These are phyloP conservation scores for Malurus cyaneus DNA, from an alignment of 2,113 vertebrate genomes.

Conservation along the genomic window DNA sequence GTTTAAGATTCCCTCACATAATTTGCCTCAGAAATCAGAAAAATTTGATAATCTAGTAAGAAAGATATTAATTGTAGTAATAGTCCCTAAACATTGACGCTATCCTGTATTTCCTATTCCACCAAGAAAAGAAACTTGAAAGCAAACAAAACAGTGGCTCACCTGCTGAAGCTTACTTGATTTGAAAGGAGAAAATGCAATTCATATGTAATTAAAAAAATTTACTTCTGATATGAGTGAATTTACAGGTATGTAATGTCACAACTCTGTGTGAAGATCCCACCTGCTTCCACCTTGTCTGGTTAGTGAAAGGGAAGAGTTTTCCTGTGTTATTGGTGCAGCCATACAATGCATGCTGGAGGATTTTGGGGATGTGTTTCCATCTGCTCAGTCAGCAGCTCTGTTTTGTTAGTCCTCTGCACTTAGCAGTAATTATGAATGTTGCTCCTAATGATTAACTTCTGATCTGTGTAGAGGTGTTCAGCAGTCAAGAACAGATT, in stretches of 20 bases:
- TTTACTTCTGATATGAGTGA: not conserved
- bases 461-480: not conserved
- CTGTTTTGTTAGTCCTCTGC: not conserved
- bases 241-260: not conserved
- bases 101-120: not conserved
- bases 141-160: not conserved
- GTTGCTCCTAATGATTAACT: not conserved
- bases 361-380: not conserved
- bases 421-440: not conserved
- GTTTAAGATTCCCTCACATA: not conserved
- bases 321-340: not conserved
- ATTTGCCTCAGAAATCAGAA: not conserved
- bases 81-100: not conserved
- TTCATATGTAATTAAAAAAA: not conserved
- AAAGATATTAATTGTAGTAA: not conserved
- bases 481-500: not conserved
- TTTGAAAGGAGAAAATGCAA: not conserved
- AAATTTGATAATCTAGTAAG: not conserved
- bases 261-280: not conserved
- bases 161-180: not conserved
- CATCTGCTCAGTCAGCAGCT: not conserved
- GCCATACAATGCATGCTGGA: fast-evolving
- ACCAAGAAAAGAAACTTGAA: not conserved
- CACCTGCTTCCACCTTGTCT: not conserved
- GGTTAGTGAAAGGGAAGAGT: not conserved